Evolutionary conservation across 1,140 invertebrate species (phyloP), one percentile per base, ranked within the genome.

Genomic region (Galleria mellonella): DNA sequence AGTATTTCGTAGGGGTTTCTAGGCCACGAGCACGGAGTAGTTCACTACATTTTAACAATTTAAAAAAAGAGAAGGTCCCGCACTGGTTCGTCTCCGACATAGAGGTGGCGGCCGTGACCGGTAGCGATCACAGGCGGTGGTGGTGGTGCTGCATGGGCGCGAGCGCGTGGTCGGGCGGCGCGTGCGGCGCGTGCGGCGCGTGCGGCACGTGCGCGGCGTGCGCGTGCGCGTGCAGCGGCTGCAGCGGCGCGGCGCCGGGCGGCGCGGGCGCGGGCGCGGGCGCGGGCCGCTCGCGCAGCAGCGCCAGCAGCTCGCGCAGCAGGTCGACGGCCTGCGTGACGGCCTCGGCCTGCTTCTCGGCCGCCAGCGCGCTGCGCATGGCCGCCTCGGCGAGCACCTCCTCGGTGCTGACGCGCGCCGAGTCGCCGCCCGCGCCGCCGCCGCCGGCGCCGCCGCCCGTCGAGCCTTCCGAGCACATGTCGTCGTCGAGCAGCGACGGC

Each of bases 271-370:
- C 69, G 12, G 72, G 62, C 49, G 76, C 40, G 32, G 72, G 43
- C 10, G 55, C 31, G 38, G 79, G 55, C 32, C 70, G 65, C 32
- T 69, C 69, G 12, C 73, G 62, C 49, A 77, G 40, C 32, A 74
- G 43, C 10, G 55, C 31, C 40, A 82, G 55, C 32, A 78, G 55
- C 27, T 79, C 75, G 30, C 75, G 65, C 46, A 76, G 55, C 51
- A 77, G 45, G 9, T 79, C 75, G 15, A 77, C 78, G 13, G 68
- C 75, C 45, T 79, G 76, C 15, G 69, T 49, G 4, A 72, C 74
- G 12, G 78, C 69, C 51, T 81, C 79, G n/a, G 75, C 79, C 55
- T 81, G 79, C 48, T 82, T 79, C 58, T 79, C 77, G 12, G 79
- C 79, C 31, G 76, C 76, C 31, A 81, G 66, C 9, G 79, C 79